Evolutionary conservation across 2,888 invertebrate genomes (phyloP), one percentile per base, ranked within the genome.

Genomic region (Eupeodes luniger): DNA sequence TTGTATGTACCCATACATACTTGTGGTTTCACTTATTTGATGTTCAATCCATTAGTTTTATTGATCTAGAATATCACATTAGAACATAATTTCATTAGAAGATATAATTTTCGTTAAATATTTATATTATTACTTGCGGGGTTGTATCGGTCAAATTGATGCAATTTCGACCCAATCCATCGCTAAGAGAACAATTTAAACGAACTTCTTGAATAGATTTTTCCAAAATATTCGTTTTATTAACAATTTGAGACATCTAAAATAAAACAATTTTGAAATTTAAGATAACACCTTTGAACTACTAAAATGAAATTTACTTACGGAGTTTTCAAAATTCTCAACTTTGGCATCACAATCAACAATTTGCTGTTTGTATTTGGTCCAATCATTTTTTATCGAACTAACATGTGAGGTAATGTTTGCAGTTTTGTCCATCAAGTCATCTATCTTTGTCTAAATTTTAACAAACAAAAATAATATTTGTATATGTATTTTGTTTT

Each of bases 331-430:
- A 34, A 92, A 83, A 90, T 91, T 91, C 16, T 91, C 90, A 64
- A 91, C 82, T 82, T 92, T 91, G 14, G 90, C 91, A 57, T 91
- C 91, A 40, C 91, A 90, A 76, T 90, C 90, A 11, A 90, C 87
- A 11, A 91, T 90, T 90, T 91, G 91, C 79, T 92, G 91, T 76
- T 92, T 92, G 72, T 91, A 91, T 72, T 92, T 91, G 49, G 91
- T 91, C 93, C 92, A 93, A 89, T 91, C 92, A 66, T 92, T 91
- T 90, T 92, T 92, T 74, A 93, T 91, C 3, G 93, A 93, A 77
- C 91, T 91, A 0, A 93, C 92, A 89, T 92, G 93, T 14, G 93
- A 92, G 57, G 92, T 92, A 81, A 92, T 91, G 80, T 93, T 93
- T 75, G 92, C 91, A 75, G 91, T 91, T 51, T 91, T 91, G 90